Evolutionary conservation across 2,113 vertebrate species (phyloP).

Genomic region (Saiga tatarica): DNA sequence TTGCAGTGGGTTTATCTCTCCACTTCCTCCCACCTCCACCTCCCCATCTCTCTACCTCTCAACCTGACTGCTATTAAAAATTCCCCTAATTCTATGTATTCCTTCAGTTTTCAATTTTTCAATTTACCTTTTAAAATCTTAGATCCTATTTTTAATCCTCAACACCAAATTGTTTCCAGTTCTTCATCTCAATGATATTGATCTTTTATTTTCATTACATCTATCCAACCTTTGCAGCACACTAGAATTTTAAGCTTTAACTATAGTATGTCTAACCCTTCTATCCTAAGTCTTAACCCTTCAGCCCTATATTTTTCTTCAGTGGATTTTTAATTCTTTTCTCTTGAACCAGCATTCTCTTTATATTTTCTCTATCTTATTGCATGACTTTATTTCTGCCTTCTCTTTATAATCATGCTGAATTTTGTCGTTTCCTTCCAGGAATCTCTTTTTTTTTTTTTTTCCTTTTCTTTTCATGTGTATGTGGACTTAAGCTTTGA

Average conservation of each 20-base stretch:
- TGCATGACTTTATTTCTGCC: not conserved
- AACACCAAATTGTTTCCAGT: not conserved
- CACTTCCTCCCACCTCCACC: not conserved
- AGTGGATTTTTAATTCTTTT: not conserved
- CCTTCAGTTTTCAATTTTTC: not conserved
- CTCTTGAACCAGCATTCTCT: not conserved
- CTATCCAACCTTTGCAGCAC: not conserved
- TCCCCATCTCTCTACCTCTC: not conserved
- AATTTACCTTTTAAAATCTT: not conserved
- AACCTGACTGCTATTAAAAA: not conserved
- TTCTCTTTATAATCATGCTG: not conserved
- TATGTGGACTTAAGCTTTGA: not conserved
- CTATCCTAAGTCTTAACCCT: not conserved
- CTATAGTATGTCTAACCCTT: not conserved
- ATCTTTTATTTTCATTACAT: not conserved
- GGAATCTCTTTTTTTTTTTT: not conserved
- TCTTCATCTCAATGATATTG: not conserved
- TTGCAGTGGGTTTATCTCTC: not conserved
- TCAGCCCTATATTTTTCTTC: not conserved
- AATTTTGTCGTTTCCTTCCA: not conserved
- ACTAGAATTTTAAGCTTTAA: not conserved
- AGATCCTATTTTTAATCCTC: not conserved
- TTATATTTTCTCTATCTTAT: not conserved
- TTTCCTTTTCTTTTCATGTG: not conserved
- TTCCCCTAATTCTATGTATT: not conserved